Evolutionary conservation across 2,113 vertebrate genomes (phyloP).

Genomic region (Lasiurus borealis): DNA sequence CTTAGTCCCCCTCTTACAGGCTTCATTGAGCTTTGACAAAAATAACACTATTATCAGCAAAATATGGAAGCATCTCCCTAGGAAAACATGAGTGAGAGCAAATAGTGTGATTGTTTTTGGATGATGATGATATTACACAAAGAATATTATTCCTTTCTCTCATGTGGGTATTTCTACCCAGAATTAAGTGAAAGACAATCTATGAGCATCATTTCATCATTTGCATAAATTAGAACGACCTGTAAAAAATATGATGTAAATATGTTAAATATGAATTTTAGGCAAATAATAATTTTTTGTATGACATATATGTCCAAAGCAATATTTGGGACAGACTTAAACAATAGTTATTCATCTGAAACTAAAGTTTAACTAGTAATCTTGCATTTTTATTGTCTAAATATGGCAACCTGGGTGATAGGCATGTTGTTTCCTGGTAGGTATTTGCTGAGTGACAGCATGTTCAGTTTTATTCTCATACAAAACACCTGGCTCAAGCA

Average conservation of each 20-base stretch:
- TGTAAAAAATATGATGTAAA: not conserved
- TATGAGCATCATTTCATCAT: not conserved
- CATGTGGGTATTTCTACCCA: not conserved
- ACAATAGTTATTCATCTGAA: not conserved
- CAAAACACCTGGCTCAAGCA: not conserved
- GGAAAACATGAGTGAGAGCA: not conserved
- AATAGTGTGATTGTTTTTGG: not conserved
- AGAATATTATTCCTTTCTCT: not conserved
- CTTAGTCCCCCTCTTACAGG: not conserved
- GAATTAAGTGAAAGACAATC: not conserved
- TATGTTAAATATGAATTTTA: not conserved
- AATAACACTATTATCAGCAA: not conserved
- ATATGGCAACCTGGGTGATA: not conserved
- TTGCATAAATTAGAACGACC: not conserved
- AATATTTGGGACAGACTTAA: not conserved
- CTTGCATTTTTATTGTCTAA: not conserved
- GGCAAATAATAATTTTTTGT: not conserved
- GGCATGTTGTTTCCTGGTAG: not conserved
- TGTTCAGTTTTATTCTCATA: not conserved
- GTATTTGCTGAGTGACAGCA: not conserved
- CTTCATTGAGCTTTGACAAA: not conserved
- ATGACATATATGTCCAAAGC: not conserved
- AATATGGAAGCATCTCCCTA: not conserved
- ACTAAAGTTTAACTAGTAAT: not conserved
- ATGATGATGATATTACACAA: not conserved